Base-by-base conservation (phyloP, 2,113 vertebrate genomes). In the Octodon degus region DNA sequence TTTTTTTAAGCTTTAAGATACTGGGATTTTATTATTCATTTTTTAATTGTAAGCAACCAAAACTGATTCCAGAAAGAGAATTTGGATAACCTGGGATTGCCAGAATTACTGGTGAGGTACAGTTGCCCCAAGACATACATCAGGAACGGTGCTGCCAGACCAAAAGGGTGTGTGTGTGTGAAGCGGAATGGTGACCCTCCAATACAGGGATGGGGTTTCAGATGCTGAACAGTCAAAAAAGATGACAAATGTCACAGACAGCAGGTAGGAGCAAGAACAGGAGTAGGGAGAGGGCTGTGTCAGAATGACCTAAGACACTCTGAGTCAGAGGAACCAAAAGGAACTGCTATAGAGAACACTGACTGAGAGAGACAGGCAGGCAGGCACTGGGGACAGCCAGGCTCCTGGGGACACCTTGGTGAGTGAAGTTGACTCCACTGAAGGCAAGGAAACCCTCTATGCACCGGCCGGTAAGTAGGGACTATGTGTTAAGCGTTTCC, bases 251-350 rank as follows among this genome's bases (percentile, higher is more conserved):
- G 62, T 77, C n/a, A 37, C 93, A 58, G 77, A 93, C 70, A 93
- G n/a, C 89, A 98, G 97, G 96, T 97, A 97, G 89, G 81, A 96
- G 62, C 85, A 40, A 50, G 62, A 87, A 97, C 96, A 89, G 93
- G 87, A 85, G 89, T 84, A 90, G 81, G 93, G 77, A 93, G 91
- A 86, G 94, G 55, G 47, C 95, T 94, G 96, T 94, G 87, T 97
- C 82, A 93, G 95, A 74, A 95, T 97, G 97, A 95, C 92, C 92
- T 97, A 98, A 97, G 95, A 88, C 55, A 47, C 24, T 96, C 92
- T 97, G 97, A 97, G 92, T 97, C 97, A 98, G 85, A 97, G 89
- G 89, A 93, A 24, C 86, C 91, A 92, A 89, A 84, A 97, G 92
- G 58, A 89, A 76, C 53, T 89, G 89, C 77, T 93, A 94, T 94